phyloP scores from a whole-genome alignment of 2,113 vertebrate genomes.

The Eupsittula cactorum region DNA sequence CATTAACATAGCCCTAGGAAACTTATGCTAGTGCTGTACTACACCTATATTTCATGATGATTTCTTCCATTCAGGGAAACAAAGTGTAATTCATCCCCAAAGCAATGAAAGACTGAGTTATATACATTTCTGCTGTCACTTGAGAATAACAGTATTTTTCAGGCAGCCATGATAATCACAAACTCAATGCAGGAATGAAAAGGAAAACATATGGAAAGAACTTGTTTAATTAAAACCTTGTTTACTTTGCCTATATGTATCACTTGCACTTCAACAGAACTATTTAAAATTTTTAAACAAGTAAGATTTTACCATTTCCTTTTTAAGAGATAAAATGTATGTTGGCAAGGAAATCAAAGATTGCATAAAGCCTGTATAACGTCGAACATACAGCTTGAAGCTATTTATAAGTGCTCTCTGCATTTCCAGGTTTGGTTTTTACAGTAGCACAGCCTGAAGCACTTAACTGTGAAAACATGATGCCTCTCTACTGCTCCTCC shows the following conservation, averaged over 20 bases:
- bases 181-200: neutral
- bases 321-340: neutral
- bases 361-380: constrained; percentile 7
- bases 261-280: neutral
- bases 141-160: neutral
- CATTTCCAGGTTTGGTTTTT: neutral
- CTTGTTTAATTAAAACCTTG: neutral
- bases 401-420: constrained; percentile 28
- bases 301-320: neutral
- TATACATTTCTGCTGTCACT: neutral
- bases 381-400: constrained; percentile 35
- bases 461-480: neutral
- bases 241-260: neutral
- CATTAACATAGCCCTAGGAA: neutral
- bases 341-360: neutral
- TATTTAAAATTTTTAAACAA: neutral
- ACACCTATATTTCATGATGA: neutral
- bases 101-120: neutral
- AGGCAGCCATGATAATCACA: neutral
- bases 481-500: constrained; percentile 35
- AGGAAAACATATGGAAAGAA: neutral
- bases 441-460: neutral
- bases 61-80: neutral
- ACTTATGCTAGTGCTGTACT: neutral
- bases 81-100: neutral